These are phyloP conservation scores for Etheostoma nigrum DNA, from an alignment of 2,797 vertebrate genomes.

Conservation along the genomic window DNA sequence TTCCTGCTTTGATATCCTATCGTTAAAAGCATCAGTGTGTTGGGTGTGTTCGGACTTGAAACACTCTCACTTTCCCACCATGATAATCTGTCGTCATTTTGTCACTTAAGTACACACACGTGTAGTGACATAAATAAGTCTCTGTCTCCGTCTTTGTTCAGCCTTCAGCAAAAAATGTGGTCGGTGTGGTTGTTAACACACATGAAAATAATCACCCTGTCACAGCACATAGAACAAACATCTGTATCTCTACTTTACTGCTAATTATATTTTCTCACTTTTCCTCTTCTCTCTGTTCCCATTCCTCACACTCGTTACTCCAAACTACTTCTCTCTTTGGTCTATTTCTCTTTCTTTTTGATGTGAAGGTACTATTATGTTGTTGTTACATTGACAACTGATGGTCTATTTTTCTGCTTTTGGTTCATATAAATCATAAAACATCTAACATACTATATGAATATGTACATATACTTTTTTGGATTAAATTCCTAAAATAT, in stretches of 20 bases:
- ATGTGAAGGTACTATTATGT: background rate
- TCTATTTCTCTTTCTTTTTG: background rate
- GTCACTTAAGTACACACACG: conserved; percentile 25
- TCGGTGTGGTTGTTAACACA: conserved; percentile 40
- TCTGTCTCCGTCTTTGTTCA: conserved; percentile 13
- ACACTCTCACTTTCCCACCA: conserved; percentile 60
- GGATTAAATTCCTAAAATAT: background rate
- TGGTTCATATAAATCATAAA: background rate
- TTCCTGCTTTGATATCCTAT: background rate
- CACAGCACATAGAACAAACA: background rate
- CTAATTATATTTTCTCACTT: background rate
- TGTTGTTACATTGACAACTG: background rate
- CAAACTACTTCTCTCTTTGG: background rate
- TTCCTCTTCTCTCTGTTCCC: no score
- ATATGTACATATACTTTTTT: background rate
- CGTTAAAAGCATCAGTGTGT: background rate
- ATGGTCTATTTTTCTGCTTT: conserved; percentile 1
- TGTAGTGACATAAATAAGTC: conserved; percentile 30
- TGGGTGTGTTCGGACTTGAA: conserved; percentile 8
- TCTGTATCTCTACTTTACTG: background rate
- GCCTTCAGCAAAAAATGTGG: conserved; percentile 65
- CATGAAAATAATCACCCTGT: conserved; percentile 20
- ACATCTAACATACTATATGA: background rate
- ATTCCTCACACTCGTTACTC: background rate
- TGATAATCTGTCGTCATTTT: conserved; percentile 15